Evolutionary conservation across 2,888 invertebrate species (phyloP).

Genomic region (Deilephila porcellus): DNA sequence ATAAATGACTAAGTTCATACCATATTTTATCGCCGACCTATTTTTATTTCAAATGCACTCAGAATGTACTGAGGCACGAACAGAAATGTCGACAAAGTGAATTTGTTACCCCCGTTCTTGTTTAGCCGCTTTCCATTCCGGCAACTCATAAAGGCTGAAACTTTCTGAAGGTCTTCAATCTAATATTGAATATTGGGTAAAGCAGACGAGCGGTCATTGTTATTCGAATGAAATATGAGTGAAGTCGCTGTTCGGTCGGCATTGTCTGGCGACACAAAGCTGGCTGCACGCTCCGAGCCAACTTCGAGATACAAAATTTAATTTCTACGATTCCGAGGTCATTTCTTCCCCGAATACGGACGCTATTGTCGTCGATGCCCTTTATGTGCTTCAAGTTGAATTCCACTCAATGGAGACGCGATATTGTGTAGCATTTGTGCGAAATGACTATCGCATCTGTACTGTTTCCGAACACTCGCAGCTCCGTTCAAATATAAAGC

Average conservation of each 20-base stretch:
- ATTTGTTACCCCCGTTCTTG: constrained; percentile 14
- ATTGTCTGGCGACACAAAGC: constrained; percentile 73
- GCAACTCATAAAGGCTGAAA: constrained; percentile 40
- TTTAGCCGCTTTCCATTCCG: constrained; percentile 38
- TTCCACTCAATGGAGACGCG: constrained; percentile 66
- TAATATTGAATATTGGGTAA: constrained; percentile 67
- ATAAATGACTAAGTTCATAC: constrained; percentile 49
- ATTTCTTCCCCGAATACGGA: constrained; percentile 60
- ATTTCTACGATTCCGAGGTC: constrained; percentile 73
- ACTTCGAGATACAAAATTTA: constrained; percentile 73
- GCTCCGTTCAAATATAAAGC: constrained; percentile 57
- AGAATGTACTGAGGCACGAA: constrained; percentile 34
- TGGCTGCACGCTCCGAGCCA: constrained; percentile 56
- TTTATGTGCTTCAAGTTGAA: constrained; percentile 70
- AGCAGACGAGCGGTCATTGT: constrained; percentile 70
- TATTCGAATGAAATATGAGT: constrained; percentile 75
- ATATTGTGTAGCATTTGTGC: constrained; percentile 73
- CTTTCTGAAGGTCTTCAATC: constrained; percentile 58
- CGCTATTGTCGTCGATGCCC: constrained; percentile 67
- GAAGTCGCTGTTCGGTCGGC: constrained; percentile 62
- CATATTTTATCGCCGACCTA: constrained; percentile 39
- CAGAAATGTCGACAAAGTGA: constrained; percentile 38
- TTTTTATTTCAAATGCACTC: not conserved
- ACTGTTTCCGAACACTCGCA: constrained; percentile 52
- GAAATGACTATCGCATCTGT: constrained; percentile 71